phyloP scores from a whole-genome alignment of 1,140 invertebrate genomes.

The Papilio helenus region DNA sequence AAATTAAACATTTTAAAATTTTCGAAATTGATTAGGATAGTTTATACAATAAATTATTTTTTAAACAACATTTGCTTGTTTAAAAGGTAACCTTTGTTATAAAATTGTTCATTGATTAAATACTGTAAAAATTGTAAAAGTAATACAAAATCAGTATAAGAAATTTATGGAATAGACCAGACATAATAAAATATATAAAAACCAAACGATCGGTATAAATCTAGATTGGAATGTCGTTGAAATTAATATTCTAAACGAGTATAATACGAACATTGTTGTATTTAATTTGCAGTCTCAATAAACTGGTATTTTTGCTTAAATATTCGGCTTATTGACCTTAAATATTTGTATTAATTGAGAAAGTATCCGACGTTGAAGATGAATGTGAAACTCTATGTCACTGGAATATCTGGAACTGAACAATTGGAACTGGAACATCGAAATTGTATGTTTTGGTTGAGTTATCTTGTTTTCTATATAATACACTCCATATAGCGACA shows the following conservation, averaged over 20 bases:
- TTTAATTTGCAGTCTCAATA: slow-evolving; percentile 5
- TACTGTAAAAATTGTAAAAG: background rate
- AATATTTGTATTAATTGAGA: background rate
- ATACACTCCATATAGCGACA: no score
- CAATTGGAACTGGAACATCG: background rate
- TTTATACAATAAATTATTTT: no score
- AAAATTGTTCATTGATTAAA: background rate
- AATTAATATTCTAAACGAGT: slow-evolving; percentile 22
- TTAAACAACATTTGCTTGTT: no score
- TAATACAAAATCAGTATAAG: background rate
- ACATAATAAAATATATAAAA: slow-evolving; percentile 4
- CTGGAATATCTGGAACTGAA: no score
- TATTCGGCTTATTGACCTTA: background rate
- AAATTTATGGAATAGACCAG: background rate
- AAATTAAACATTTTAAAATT: background rate
- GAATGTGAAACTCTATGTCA: background rate
- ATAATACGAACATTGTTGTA: slow-evolving; percentile 11
- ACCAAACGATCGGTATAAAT: slow-evolving; percentile 22
- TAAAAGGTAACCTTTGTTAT: no score
- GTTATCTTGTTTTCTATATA: no score
- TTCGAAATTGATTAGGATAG: no score
- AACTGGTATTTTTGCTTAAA: background rate
- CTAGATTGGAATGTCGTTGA: slow-evolving; percentile 19
- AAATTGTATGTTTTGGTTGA: no score
- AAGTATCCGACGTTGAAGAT: background rate